Evolutionary conservation across 2,113 vertebrate genomes (phyloP).

Genomic region (Phyllostomus hastatus): DNA sequence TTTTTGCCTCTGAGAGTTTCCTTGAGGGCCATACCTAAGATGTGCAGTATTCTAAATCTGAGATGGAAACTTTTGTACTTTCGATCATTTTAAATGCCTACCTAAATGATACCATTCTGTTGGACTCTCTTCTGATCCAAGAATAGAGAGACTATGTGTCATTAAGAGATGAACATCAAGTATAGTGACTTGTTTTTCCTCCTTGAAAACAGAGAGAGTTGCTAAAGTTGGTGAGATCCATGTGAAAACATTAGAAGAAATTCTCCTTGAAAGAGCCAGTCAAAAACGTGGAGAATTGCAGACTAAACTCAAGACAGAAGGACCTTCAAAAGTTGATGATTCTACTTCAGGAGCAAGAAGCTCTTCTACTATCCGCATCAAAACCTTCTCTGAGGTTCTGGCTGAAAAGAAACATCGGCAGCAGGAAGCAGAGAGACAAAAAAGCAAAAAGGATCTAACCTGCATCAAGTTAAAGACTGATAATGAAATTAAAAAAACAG

Average conservation of each 20-base stretch:
- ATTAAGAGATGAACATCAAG: neutral
- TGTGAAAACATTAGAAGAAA: constrained; percentile 95
- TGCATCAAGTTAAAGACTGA: constrained; percentile 55
- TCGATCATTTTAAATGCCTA: neutral
- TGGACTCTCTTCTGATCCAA: neutral
- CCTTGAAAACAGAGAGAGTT: constrained; percentile 68
- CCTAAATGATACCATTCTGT: neutral
- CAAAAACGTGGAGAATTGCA: constrained; percentile 78
- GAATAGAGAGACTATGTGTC: neutral
- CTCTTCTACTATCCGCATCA: constrained; percentile 64
- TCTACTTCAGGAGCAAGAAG: constrained; percentile 60
- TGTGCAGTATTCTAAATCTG: neutral
- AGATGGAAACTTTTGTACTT: neutral
- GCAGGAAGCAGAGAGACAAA: constrained; percentile 78
- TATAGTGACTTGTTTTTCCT: neutral
- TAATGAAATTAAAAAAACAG: constrained; percentile 65
- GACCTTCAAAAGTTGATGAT: constrained; percentile 54
- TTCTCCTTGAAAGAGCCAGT: constrained; percentile 88
- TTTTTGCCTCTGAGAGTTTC: constrained; percentile 1
- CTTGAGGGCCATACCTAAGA: neutral
- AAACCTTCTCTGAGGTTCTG: constrained; percentile 85
- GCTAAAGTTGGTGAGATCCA: constrained; percentile 83
- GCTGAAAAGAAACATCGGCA: constrained; percentile 84
- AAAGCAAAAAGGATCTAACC: constrained; percentile 57
- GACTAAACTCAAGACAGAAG: constrained; percentile 60